Evolutionary conservation across 2,888 invertebrate genomes (phyloP).

Genomic region (Notodonta dromedarius): DNA sequence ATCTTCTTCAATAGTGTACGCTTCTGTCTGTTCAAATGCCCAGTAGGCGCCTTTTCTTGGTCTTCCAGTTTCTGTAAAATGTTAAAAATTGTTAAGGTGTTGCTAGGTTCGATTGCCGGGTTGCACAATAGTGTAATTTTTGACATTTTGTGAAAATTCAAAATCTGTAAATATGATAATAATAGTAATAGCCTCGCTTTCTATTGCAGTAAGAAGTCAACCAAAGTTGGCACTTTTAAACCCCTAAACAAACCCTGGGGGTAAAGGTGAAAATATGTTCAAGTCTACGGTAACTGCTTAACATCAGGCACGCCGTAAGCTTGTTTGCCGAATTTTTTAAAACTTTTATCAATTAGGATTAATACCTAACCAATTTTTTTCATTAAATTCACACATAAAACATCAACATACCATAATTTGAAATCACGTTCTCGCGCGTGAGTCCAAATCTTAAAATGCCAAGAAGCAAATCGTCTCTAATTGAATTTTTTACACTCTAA

Average conservation of each 20-base stretch:
- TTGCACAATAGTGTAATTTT: too few relatives aligned
- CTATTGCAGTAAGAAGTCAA: too few relatives aligned
- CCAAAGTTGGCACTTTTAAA: too few relatives aligned
- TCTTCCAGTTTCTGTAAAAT: conserved; percentile 72
- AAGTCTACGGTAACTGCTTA: too few relatives aligned
- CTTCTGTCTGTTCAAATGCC: conserved; percentile 58
- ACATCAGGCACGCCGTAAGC: too few relatives aligned
- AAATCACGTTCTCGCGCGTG: not conserved
- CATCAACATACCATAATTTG: not conserved
- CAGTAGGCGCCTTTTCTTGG: conserved; percentile 48
- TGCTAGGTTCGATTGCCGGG: too few relatives aligned
- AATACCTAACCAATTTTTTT: not conserved
- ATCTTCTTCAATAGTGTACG: conserved; percentile 54
- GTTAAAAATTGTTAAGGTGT: not conserved
- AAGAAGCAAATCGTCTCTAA: conserved; percentile 1
- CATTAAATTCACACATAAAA: not conserved
- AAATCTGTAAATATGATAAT: too few relatives aligned
- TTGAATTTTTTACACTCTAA: conserved; percentile 1
- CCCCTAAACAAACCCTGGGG: too few relatives aligned
- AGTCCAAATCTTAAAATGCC: not conserved
- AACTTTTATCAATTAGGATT: not conserved
- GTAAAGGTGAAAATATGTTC: too few relatives aligned
- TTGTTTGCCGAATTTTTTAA: too few relatives aligned
- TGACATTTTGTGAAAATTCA: too few relatives aligned
- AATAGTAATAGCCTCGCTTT: too few relatives aligned